Base-by-base conservation (phyloP, 2,797 vertebrate species). In the Scyliorhinus canicula region DNA sequence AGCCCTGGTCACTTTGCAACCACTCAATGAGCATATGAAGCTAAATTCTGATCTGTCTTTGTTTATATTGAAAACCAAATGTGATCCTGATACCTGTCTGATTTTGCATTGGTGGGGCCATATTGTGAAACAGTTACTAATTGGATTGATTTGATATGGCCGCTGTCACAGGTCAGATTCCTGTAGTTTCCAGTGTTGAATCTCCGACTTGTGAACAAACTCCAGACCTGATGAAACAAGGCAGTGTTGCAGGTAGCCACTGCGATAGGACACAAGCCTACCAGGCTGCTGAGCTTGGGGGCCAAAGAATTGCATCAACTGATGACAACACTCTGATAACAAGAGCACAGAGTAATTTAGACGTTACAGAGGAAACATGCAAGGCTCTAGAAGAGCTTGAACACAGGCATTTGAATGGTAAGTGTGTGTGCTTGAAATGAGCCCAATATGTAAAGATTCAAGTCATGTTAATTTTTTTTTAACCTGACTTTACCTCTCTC, bases 81-180 rank as follows among this genome's bases (percentile, higher is more conserved):
- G 47, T 82, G 40, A 44, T 82, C 77, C 7, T 82, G 21, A 82
- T 82, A 44, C 24, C 40, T 82, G 16, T 82, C 40, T 44, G 19
- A 91, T 44, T 26, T 40, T 40, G 57, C 28, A 91, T 44, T 21
- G 21, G 7, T 91, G 60, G 19, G 88, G 9, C 19, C 9, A 12
- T 65, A 11, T 65, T 65, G 1, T 63, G 40, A 65, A 50, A 2
- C 4, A 47, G 14, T 6, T 35, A 47, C 67, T 60, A 11, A 12
- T 71, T 14, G 93, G 44, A 12, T 28, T 94, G 21, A 74, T 69
- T 52, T n/a, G 6, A 31, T 74, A 4, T 26, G 50, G 4, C 74
- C 69, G n/a, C 24, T 94, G 47, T 94, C n/a, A 69, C 93, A 94
- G 93, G 69, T 94, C 67, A 21, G 31, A 47, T 47, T 50, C 55